Base-by-base conservation (phyloP, 2,797 vertebrate species). In the Acipenser transmontanus region DNA sequence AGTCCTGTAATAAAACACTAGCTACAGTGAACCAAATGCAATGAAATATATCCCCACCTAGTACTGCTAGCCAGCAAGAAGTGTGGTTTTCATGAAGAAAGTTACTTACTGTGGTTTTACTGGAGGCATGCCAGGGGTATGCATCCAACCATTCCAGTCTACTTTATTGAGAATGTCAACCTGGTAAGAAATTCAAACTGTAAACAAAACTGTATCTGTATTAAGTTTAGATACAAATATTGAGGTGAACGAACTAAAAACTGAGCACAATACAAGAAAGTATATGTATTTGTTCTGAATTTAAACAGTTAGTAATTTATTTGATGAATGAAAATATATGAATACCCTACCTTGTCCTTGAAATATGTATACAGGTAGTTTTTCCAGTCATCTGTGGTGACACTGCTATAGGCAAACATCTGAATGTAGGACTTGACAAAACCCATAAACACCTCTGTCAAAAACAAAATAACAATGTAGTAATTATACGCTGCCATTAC, bases 351-450 rank as follows among this genome's bases (percentile, higher is more conserved):
- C 93, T 98, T 92, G 78, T 98, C 91, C 74, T 92, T 94, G 77
- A 98, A 98, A 83, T 96, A 93, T 20, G 88, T 87, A 83, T 92
- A 98, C 47, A 99, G 85, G 83, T 92, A 92, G 5, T 81, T 82
- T 81, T 98, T 98, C 97, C 97, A 99, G 56, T 98, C 89, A 0
- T 97, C 93, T 0, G 93, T 95, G 63, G 87, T 89, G 65, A 93
- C 85, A 50, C 92, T 97, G 80, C 89, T 86, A 77, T 97, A 97
- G 68, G 96, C 91, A 69, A 96, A 98, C 50, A 89, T 75, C 83
- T 95, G 90, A 77, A 98, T 87, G 69, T 99, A 99, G 1, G 93
- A 91, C 84, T 95, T 98, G 71, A 99, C 78, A 61, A 98, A 99
- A n/a, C 93, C 95, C 78, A 97, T 93, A 80, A 98, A 98, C 70